These are phyloP conservation scores for Acanthococcus lagerstroemiae DNA, from an alignment of 2,888 invertebrate species.

Conservation along the genomic window DNA sequence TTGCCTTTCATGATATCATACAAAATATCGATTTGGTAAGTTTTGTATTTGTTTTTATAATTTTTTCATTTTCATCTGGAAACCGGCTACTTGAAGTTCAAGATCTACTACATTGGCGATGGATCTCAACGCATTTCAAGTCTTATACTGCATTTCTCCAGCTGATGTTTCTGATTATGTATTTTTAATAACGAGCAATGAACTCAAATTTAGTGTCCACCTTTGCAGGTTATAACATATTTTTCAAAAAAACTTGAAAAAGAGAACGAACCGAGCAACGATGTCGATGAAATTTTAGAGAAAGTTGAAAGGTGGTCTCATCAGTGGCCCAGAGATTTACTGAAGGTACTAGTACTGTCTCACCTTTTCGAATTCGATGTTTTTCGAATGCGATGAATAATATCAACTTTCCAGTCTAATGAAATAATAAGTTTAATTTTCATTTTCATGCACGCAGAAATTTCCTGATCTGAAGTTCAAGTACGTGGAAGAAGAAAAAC, in stretches of 20 bases:
- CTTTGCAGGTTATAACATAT: conserved; percentile 54
- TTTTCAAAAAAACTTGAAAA: conserved; percentile 56
- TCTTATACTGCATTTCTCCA: too few species aligned
- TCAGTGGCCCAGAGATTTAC: conserved; percentile 86
- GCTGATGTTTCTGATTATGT: too few species aligned
- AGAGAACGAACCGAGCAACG: conserved; percentile 51
- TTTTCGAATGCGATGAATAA: conserved; percentile 15
- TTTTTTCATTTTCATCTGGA: too few species aligned
- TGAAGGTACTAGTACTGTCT: conserved; percentile 55
- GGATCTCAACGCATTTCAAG: too few species aligned
- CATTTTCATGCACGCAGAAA: conserved; percentile 57
- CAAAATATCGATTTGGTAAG: conserved; percentile 88
- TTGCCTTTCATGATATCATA: conserved; percentile 83
- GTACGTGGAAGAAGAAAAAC: conserved; percentile 97
- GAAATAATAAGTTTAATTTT: neutral
- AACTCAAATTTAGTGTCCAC: neutral
- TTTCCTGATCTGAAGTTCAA: conserved; percentile 98
- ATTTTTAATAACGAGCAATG: neutral
- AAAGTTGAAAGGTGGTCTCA: conserved; percentile 84
- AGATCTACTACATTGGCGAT: too few species aligned
- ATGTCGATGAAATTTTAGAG: conserved; percentile 75
- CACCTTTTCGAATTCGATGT: conserved; percentile 5
- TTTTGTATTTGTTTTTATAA: conserved; percentile 7
- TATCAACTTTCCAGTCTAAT: neutral
- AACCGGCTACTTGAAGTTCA: too few species aligned